Evolutionary conservation across 2,797 vertebrate genomes (phyloP), one percentile per base, ranked within the genome.

Genomic region (Perodicticus potto): DNA sequence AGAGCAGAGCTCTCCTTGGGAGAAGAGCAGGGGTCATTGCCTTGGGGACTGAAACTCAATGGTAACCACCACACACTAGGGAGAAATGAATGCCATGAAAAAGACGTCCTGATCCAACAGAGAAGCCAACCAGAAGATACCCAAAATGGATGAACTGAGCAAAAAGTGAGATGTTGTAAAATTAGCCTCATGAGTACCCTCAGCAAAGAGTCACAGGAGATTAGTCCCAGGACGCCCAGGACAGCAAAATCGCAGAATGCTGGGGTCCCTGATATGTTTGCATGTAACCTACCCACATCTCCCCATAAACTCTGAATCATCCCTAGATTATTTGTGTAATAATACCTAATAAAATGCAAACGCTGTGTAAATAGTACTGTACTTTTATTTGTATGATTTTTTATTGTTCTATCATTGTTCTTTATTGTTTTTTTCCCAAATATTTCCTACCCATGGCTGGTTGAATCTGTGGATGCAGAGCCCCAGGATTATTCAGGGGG

Each of bases 41-140:
- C 7, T 19, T 25, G 11, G 4, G 29, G 59, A 67, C 3, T 14
- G 59, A 45, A n/a, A 43, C 37, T 9, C 37, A 49, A 19, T 40
- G 32, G 17, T 63, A 37, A 9, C 13, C 0, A 0, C 22, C 43
- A 3, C 12, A 37, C 2, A 0, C 0, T 37, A 0, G 9, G 70
- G 22, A 53, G 37, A 59, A 55, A 17, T 11, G 37, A 72, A 22
- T 23, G 20, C 27, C 5, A 0, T 45, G 37, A 27, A 20, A 40
- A 34, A 61, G 76, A 23, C 8, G 7, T 0, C 2, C 69, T 69
- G 23, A 9, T 3, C 5, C 17, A 49, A 14, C 29, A 40, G 4
- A 10, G 32, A 23, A 34, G 32, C 57, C 8, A 13, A 23, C 12
- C 6, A 43, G 53, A n/a, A n/a, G 43, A 55, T 2, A 20, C 29